Conservation (phyloP, 2,888 invertebrate genomes). For the Pyrrhia umbra region DNA sequence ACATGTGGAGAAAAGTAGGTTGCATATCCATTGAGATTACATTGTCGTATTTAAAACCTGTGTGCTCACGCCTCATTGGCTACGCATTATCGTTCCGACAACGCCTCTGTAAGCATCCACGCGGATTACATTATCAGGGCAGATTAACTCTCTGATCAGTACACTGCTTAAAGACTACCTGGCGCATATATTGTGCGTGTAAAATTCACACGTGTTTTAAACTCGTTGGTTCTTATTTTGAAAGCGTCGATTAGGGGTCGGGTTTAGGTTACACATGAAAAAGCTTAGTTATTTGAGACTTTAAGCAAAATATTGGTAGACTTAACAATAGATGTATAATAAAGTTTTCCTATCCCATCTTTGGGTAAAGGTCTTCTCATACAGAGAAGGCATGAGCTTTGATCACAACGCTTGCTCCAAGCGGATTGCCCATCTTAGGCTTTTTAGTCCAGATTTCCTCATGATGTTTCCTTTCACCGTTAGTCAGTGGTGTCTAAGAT, state of each 20-base stretch:
- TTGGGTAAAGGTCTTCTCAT: no score
- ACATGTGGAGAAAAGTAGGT: background rate
- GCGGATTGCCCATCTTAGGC: no score
- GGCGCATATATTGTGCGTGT: background rate
- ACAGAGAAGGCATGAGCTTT: no score
- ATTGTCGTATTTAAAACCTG: constrained; percentile 45
- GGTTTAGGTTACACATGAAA: background rate
- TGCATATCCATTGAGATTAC: constrained; percentile 28
- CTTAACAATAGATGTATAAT: no score
- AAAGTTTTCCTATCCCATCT: no score
- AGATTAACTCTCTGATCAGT: constrained; percentile 44
- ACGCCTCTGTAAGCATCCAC: constrained; percentile 19
- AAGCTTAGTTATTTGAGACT: no score
- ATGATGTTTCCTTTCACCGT: no score
- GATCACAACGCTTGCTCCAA: no score
- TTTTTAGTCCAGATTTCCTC: no score
- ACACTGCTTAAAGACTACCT: constrained; percentile 16
- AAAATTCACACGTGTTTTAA: background rate
- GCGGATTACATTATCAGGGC: constrained; percentile 28
- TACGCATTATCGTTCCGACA: constrained; percentile 40
- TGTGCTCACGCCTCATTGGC: constrained; percentile 51
- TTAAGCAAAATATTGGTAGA: background rate
- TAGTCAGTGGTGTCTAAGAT: no score
- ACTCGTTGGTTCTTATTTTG: background rate
- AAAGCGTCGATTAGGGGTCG: constrained; percentile 5